These are phyloP conservation scores for Elephas maximus DNA, from an alignment of 2,113 vertebrate species.

Conservation along the genomic window DNA sequence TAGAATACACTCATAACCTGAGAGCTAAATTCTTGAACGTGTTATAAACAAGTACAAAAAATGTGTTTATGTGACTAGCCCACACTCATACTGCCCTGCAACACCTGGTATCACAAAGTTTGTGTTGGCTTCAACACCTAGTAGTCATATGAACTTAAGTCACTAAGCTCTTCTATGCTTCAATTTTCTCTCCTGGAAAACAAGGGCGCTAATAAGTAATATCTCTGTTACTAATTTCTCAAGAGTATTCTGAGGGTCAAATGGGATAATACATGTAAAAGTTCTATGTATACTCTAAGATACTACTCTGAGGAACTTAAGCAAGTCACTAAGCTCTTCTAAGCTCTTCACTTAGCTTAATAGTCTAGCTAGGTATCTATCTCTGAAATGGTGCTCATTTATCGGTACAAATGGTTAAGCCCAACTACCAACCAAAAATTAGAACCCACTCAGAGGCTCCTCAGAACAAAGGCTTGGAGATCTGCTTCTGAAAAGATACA, in stretches of 20 bases:
- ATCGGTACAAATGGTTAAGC: not conserved
- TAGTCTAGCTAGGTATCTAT: not conserved
- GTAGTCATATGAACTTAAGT: not conserved
- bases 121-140: not conserved
- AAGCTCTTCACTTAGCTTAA: not conserved
- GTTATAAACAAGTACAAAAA: slow-evolving; percentile 45
- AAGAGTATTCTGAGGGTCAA: slow-evolving; percentile 6
- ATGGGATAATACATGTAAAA: not conserved
- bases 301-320: not conserved
- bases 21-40: slow-evolving; percentile 54
- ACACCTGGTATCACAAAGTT: not conserved
- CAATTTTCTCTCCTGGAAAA: not conserved
- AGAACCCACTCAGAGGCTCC: not conserved
- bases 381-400: not conserved
- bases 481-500: not conserved
- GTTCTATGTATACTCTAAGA: not conserved
- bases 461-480: not conserved
- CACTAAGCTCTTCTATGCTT: not conserved
- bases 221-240: not conserved
- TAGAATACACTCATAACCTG: slow-evolving; percentile 45
- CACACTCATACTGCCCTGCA: not conserved
- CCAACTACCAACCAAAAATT: not conserved
- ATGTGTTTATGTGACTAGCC: not conserved
- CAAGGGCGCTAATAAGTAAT: not conserved
- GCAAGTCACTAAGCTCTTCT: not conserved